phyloP scores from a whole-genome alignment of 1,140 invertebrate genomes.

The Drosophila tristis region DNA sequence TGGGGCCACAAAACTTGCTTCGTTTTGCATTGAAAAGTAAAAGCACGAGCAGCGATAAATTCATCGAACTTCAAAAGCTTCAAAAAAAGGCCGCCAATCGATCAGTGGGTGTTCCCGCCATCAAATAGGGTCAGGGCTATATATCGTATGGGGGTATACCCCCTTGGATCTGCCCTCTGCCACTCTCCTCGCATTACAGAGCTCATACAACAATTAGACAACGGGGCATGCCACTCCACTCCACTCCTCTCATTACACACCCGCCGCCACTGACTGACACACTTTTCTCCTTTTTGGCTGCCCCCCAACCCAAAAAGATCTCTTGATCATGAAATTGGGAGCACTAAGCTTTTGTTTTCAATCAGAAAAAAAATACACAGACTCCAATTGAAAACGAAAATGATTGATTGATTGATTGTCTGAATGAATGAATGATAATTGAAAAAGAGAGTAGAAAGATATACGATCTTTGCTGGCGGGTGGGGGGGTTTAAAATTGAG shows the following conservation, averaged over 20 bases:
- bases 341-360: conserved; percentile 34
- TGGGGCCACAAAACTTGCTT: too few relatives aligned
- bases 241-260: conserved; percentile 62
- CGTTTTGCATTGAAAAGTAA: conserved; percentile 24
- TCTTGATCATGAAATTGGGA: conserved; percentile 55
- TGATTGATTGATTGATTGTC: conserved; percentile 45
- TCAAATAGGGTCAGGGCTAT: conserved; percentile 65
- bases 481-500: too few relatives aligned
- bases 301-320: conserved; percentile 20
- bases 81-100: conserved; percentile 32
- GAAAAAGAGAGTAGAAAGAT: conserved; percentile 33
- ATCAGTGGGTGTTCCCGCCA: conserved; percentile 67
- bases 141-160: conserved; percentile 17
- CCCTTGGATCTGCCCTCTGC: conserved; percentile 1
- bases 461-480: conserved; percentile 15
- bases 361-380: conserved; percentile 36
- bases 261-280: conserved; percentile 47
- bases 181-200: conserved; percentile 7
- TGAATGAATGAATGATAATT: conserved; percentile 37
- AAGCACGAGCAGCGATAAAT: conserved; percentile 25
- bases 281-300: conserved; percentile 40
- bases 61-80: conserved; percentile 56
- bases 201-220: conserved; percentile 38
- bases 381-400: conserved; percentile 40
- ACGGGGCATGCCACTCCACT: conserved; percentile 17